Evolutionary conservation across 2,888 invertebrate genomes (phyloP), one percentile per base, ranked within the genome.

Genomic region (Macaria notata): DNA sequence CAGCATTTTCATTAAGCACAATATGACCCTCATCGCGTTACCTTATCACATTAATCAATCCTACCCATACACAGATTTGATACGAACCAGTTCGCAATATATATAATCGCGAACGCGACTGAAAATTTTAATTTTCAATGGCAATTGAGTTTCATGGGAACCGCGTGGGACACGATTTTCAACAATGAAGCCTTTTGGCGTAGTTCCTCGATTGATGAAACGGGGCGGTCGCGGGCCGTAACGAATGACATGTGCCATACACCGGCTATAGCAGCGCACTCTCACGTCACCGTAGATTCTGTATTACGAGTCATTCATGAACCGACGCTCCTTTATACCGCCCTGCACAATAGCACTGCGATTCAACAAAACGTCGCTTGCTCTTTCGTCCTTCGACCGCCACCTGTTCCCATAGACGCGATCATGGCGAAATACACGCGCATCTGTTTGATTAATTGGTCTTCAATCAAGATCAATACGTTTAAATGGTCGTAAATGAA

Each of bases 201-300:
- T 84, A 81, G 76, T 83, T 87, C 86, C 87, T 80, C 80, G 69
- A 77, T 85, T 79, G 74, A 78, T 76, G 62, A 74, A 76, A 81
- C 77, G 70, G 74, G 61, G 61, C 70, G 71, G 68, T 68, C 71
- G 72, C 65, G 59, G 66, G 68, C 77, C 80, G 81, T 80, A 76
- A 79, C 84, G 71, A 79, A 84, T 79, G 59, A 59, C 58, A 68
- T 71, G 59, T 70, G 67, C 65, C 70, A 68, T 65, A 67, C 65
- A 69, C 66, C 67, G 39, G 48, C 47, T 51, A 68, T 68, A 65
- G 62, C 57, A 63, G 50, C 56, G 48, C 49, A 45, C 49, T 71
- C 61, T 64, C 63, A 64, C 64, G 61, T 63, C 65, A 66, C 66
- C 62, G 63, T 65, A 57, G 59, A 72, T 70, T 62, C 62, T 71